These are phyloP conservation scores for Oasisia sp. DNA, from an alignment of 2,888 invertebrate genomes.

Conservation along the genomic window DNA sequence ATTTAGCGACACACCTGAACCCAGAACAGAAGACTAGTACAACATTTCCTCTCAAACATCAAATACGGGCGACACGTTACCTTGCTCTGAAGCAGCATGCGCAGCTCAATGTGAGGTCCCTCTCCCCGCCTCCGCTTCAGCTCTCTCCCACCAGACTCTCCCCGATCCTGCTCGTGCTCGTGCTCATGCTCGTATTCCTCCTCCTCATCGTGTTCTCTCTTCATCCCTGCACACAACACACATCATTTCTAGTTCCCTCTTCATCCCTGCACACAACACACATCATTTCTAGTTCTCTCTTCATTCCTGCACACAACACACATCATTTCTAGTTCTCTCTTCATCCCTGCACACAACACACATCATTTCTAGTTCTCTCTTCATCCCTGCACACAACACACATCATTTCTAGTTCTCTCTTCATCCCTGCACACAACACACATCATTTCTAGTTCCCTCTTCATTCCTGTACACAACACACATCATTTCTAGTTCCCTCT, in stretches of 20 bases:
- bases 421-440: background rate
- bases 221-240: constrained; percentile 30
- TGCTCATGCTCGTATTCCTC: constrained; percentile 30
- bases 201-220: constrained; percentile 31
- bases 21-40: background rate
- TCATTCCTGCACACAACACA: too few relatives aligned
- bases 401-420: background rate
- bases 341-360: background rate
- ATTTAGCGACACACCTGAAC: background rate
- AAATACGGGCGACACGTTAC: constrained; percentile 21
- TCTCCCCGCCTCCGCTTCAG: constrained; percentile 35
- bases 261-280: too few relatives aligned
- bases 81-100: constrained; percentile 40
- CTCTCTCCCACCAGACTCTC: constrained; percentile 9
- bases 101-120: constrained; percentile 38
- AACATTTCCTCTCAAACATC: background rate
- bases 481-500: too few relatives aligned
- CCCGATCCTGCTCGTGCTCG: constrained; percentile 29
- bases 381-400: background rate
- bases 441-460: too few relatives aligned
- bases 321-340: too few relatives aligned
- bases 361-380: too few relatives aligned
- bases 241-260: too few relatives aligned
- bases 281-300: too few relatives aligned
- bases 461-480: too few relatives aligned